Base-by-base conservation (phyloP, 2,888 invertebrate species). In the Ptychoptera contaminata region DNA sequence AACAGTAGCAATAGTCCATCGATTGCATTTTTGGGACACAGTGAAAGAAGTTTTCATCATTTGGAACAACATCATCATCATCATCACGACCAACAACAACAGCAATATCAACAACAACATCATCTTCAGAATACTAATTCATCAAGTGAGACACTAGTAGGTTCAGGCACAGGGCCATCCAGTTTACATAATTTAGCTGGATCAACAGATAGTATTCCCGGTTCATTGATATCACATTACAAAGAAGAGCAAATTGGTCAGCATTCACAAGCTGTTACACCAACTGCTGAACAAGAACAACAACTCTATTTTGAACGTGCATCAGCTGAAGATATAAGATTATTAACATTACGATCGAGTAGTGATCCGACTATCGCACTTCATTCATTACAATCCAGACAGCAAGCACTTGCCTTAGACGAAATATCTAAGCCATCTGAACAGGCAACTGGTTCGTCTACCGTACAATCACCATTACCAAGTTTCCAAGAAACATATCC, bases 401-500 rank as follows among this genome's bases (percentile, higher is more conserved):
- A 43, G 16, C 44, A 47, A 23, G 35, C 42, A 45, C 44, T 30
- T 8, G 44, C 48, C 5, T n/a, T 48, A 43, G 51, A 48, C 5
- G 16, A 49, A 39, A 46, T 52, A 51, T 30, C 56, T 52, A 37
- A 54, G 51, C 37, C 54, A 49, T 15, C 57, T 53, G 43, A 49
- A 42, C 57, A 60, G 29, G 53, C 61, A 37, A 41, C 46, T 47
- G 45, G 32, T 31, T 16, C 41, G 30, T 47, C 43, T 44, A 69
- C 58, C 30, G 58, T 62, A 32, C 73, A 76, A 53, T 75, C 77
- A 39, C 75, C 82, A 40, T 66, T 87, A 57, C 87, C 87, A 50
- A 86, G 86, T 67, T 87, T 87, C 68, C 84, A 88, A 69, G 88
- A 88, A 68, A 88, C 85, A 29, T 86, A 86, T 64, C 82, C 83